These are phyloP conservation scores for Drosophila burlai DNA, from an alignment of 1,140 invertebrate species.

Conservation along the genomic window DNA sequence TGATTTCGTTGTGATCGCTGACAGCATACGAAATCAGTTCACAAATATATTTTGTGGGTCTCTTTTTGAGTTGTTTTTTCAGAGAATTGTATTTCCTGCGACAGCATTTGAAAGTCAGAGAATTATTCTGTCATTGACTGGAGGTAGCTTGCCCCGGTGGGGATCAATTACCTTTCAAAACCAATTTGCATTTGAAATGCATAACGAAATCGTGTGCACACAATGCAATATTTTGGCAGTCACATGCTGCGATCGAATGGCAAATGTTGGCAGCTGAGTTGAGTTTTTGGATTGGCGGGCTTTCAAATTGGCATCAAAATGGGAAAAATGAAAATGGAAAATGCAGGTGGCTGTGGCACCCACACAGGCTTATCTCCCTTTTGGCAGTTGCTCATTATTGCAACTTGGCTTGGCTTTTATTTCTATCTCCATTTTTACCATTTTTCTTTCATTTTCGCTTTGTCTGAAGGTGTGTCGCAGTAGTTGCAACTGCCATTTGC, in stretches of 20 bases:
- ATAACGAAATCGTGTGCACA: constrained; percentile 78
- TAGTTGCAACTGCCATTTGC: constrained; percentile 69
- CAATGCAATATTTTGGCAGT: constrained; percentile 62
- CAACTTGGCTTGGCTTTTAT: constrained; percentile 26
- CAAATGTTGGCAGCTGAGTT: constrained; percentile 30
- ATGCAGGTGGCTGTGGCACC: constrained; percentile 77
- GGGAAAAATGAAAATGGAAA: constrained; percentile 33
- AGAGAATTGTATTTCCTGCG: constrained; percentile 57
- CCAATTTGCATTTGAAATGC: constrained; percentile 82
- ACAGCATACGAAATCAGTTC: constrained; percentile 64
- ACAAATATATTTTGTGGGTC: constrained; percentile 40
- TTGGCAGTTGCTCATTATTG: constrained; percentile 72
- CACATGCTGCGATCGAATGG: constrained; percentile 34
- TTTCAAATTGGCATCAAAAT: constrained; percentile 59
- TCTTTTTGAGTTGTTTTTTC: constrained; percentile 18
- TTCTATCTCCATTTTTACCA: constrained; percentile 6
- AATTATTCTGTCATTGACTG: constrained; percentile 74
- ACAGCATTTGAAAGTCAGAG: constrained; percentile 72
- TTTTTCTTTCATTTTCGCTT: constrained; percentile 8
- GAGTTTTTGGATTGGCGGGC: constrained; percentile 72
- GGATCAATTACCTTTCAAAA: constrained; percentile 82
- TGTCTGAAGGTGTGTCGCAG: constrained; percentile 63
- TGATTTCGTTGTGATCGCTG: constrained; percentile 42
- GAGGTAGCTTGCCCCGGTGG: constrained; percentile 19
- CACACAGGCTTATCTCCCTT: constrained; percentile 63